phyloP scores from a whole-genome alignment of 2,113 vertebrate genomes.

The Opisthocomus hoazin region DNA sequence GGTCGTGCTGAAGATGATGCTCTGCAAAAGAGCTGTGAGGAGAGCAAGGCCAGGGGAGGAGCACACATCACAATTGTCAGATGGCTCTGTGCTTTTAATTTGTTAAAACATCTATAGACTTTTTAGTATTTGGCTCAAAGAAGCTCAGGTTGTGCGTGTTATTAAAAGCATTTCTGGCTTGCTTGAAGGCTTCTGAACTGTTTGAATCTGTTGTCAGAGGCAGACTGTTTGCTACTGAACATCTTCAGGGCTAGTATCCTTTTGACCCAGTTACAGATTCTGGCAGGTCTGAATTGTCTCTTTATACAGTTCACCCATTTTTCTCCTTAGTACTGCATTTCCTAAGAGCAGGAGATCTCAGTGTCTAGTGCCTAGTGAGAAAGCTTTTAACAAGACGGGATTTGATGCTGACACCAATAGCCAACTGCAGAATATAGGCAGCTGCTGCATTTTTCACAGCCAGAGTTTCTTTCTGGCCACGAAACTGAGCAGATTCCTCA shows the following conservation, averaged over 20 bases:
- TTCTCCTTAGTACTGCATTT: not conserved
- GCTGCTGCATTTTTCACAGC: not conserved
- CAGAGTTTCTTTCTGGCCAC: not conserved
- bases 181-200: not conserved
- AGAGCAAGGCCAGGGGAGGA: not conserved
- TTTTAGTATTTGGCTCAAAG: not conserved
- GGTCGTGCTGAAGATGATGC: not conserved
- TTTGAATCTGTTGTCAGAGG: not conserved
- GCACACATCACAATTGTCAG: not conserved
- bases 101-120: not conserved
- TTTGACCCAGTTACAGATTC: not conserved
- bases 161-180: conserved; percentile 13
- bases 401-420: not conserved
- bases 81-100: not conserved
- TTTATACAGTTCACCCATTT: not conserved
- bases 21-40: not conserved
- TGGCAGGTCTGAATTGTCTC: not conserved
- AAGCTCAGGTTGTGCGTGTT: not conserved
- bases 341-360: not conserved
- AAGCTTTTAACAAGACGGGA: not conserved
- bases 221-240: not conserved
- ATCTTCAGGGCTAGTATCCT: not conserved
- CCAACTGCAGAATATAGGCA: not conserved
- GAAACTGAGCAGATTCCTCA: not conserved
- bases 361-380: not conserved